These are phyloP conservation scores for Stichopus chloronotus DNA, from an alignment of 35 echinoderm and acorn worm species.

Conservation along the genomic window DNA sequence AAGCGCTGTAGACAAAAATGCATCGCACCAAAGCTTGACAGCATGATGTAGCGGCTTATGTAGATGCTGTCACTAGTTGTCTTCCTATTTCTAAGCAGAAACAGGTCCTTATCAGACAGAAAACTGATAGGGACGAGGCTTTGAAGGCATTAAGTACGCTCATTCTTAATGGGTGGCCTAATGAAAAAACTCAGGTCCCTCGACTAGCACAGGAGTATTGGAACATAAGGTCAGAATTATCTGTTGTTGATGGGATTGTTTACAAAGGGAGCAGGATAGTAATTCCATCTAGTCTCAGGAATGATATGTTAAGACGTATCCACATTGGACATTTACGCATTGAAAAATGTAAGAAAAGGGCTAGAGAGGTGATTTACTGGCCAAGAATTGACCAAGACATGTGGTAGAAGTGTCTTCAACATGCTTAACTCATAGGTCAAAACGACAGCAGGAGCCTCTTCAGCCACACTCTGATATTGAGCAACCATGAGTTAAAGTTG, in stretches of 20 bases:
- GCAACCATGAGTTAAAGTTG: constrained; percentile 54
- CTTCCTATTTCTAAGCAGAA: constrained; percentile 1
- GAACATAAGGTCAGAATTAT: constrained; percentile 32
- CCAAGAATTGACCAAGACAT: constrained; percentile 45
- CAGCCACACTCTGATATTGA: neutral
- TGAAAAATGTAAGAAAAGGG: constrained; percentile 18
- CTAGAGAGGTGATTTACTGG: constrained; percentile 53
- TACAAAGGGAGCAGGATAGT: constrained; percentile 36
- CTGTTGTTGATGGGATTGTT: neutral
- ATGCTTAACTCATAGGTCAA: neutral
- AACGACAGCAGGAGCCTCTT: constrained; percentile 29
- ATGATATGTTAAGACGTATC: constrained; percentile 25
- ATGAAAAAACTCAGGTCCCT: neutral
- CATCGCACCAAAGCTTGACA: constrained; percentile 26
- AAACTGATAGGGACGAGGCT: constrained; percentile 15
- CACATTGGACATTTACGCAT: constrained; percentile 45
- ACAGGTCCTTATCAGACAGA: neutral
- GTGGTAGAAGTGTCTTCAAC: neutral
- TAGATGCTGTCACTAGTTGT: constrained; percentile 33
- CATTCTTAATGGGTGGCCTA: constrained; percentile 10
- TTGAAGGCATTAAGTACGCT: neutral
- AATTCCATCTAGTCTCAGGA: constrained; percentile 23
- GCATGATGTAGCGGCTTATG: constrained; percentile 40
- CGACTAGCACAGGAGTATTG: neutral
- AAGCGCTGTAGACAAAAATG: constrained; percentile 29